Base-by-base conservation (phyloP, 2,888 invertebrate genomes). In the Protodeltote pygarga region DNA sequence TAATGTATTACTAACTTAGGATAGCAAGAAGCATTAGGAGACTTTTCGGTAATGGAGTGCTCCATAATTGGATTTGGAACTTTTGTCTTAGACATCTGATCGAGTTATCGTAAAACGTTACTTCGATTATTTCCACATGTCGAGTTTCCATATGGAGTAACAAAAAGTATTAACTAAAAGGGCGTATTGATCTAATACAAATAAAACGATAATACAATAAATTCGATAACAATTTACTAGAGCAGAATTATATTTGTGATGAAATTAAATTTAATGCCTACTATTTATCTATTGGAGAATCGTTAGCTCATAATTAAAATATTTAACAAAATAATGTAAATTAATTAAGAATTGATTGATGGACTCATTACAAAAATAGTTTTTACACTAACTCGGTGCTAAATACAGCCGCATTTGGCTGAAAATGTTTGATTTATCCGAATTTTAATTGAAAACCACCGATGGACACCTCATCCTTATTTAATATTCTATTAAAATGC, bases 1-100 rank as follows among this genome's bases (percentile, higher is more conserved):
- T 79, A 81, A 81, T 83, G 75, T 79, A 81, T 78, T 73, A 75
- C 51, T 57, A 48, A 61, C 52, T 62, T 71, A 52, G 44, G 46
- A 52, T n/a, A n/a, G n/a, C n/a, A n/a, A n/a, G 47, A 42, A 55
- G 55, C 64, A 50, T 62, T 61, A 64, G 47, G 60, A 54, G 57
- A 66, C 48, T 61, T 69, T 54, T 61, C 51, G 59, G 49, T 52
- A 73, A 71, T 63, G 55, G 53, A 62, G 70, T 71, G 60, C 48
- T 45, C 33, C 41, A 59, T 71, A 73, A 73, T 71, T 65, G 55
- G 34, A 49, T 71, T 71, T 61, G 25, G 34, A 68, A 73, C 59
- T 67, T 70, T 51, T 65, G 38, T 69, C 48, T 53, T 44, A 64
- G 52, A 66, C 50, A 55, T 67, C 62, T 29, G 28, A 63, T 52